These are phyloP conservation scores for Spodoptera litura DNA, from an alignment of 1,140 invertebrate genomes.

Conservation along the genomic window DNA sequence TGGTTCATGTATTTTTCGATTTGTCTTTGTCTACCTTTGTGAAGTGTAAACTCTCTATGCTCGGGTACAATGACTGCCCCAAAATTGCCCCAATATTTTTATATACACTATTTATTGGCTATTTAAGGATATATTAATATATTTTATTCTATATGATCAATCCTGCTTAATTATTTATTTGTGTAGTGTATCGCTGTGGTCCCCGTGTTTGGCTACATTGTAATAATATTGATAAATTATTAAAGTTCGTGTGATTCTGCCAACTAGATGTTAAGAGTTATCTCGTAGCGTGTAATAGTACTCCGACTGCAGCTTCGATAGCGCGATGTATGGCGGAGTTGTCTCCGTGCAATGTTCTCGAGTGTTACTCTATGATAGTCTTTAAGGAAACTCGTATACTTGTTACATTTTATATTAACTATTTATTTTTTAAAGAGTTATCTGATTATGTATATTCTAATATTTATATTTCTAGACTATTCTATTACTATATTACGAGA, in stretches of 20 bases:
- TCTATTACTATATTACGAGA: conserved; percentile 3
- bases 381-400: conserved; percentile 46
- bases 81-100: conserved; percentile 52
- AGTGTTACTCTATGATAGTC: conserved; percentile 36
- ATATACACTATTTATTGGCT: conserved; percentile 45
- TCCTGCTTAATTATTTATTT: conserved; percentile 42
- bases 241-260: conserved; percentile 56
- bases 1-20: conserved; percentile 44
- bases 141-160: conserved; percentile 41
- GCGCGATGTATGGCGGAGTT: conserved; percentile 18
- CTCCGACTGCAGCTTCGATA: conserved; percentile 60
- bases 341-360: conserved; percentile 1
- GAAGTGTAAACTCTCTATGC: conserved; percentile 20
- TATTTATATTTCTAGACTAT: conserved; percentile 40
- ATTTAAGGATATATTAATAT: conserved; percentile 44
- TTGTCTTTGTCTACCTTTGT: conserved; percentile 31
- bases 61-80: conserved; percentile 39
- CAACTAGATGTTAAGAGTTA: conserved; percentile 59
- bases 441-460: conserved; percentile 43
- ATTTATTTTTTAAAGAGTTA: conserved; percentile 46
- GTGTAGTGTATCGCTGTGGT: conserved; percentile 48
- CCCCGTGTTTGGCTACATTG: conserved; percentile 44
- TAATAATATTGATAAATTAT: conserved; percentile 42
- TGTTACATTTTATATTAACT: conserved; percentile 47
- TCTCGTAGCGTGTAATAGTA: conserved; percentile 49